phyloP scores from a whole-genome alignment of 1,140 invertebrate genomes.

The Drosophila kepulauana region DNA sequence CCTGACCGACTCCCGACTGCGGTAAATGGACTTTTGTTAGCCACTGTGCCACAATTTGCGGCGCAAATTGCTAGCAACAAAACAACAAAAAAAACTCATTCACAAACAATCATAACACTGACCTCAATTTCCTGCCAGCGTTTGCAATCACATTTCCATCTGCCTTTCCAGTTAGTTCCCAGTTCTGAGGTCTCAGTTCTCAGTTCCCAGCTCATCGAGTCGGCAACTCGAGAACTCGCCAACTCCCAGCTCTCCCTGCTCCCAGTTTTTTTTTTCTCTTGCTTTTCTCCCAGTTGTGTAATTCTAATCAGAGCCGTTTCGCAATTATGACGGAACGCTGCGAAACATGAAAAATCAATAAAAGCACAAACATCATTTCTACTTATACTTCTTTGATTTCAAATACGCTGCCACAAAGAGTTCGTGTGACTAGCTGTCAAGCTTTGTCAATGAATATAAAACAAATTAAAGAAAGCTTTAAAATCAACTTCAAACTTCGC shows the following conservation, averaged over 20 bases:
- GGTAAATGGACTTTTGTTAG: constrained; percentile 30
- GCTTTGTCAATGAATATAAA: no score
- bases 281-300: constrained; percentile 41
- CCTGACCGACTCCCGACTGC: not conserved
- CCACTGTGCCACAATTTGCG: constrained; percentile 57
- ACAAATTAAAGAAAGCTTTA: no score
- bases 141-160: constrained; percentile 78
- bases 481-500: no score
- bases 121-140: constrained; percentile 80
- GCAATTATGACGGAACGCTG: constrained; percentile 71
- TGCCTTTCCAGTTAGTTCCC: constrained; percentile 35
- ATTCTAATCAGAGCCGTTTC: constrained; percentile 73
- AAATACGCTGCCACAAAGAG: not conserved
- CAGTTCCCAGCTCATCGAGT: not conserved
- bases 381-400: constrained; percentile 8
- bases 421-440: not conserved
- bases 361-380: constrained; percentile 67
- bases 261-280: not conserved
- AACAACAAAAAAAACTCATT: constrained; percentile 73
- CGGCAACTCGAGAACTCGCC: not conserved
- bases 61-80: constrained; percentile 51
- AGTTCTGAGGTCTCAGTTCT: constrained; percentile 24
- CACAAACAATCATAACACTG: constrained; percentile 83
- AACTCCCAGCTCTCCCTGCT: constrained; percentile 16
- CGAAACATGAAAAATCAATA: constrained; percentile 79